These are phyloP conservation scores for Aethina tumida DNA, from an alignment of 1,140 invertebrate genomes.

Conservation along the genomic window DNA sequence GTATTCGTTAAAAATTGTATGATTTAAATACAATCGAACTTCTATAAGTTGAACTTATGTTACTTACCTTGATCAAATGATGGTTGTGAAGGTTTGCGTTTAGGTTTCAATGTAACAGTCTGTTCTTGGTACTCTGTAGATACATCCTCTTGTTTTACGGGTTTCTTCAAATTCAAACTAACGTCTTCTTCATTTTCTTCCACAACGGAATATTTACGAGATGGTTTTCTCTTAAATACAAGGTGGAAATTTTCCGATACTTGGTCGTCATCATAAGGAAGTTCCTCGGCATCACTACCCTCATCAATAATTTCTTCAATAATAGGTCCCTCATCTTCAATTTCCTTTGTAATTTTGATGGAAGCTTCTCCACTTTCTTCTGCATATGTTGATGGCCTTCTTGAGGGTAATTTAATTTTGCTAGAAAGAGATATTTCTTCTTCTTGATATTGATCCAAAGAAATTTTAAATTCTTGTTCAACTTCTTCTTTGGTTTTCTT, in stretches of 20 bases:
- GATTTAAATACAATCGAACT: background rate
- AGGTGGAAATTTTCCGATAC: slow-evolving; percentile 41
- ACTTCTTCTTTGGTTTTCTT: slow-evolving; percentile 69
- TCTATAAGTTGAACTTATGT: background rate
- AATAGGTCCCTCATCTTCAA: slow-evolving; percentile 51
- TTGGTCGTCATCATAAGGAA: slow-evolving; percentile 51
- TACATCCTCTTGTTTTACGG: slow-evolving; percentile 36
- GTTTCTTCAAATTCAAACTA: slow-evolving; percentile 39
- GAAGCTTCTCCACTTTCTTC: slow-evolving; percentile 64
- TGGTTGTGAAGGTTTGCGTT: slow-evolving; percentile 47
- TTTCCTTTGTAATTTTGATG: slow-evolving; percentile 59
- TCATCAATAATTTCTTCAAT: slow-evolving; percentile 61
- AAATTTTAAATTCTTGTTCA: slow-evolving; percentile 78
- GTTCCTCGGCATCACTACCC: slow-evolving; percentile 45
- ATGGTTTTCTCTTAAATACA: slow-evolving; percentile 42
- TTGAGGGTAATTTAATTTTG: slow-evolving; percentile 64
- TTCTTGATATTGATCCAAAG: slow-evolving; percentile 71
- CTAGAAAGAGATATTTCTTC: slow-evolving; percentile 77
- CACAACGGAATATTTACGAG: slow-evolving; percentile 44
- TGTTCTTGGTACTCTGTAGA: slow-evolving; percentile 55
- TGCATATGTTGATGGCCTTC: slow-evolving; percentile 51
- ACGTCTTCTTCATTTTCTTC: slow-evolving; percentile 48
- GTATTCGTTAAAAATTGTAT: background rate
- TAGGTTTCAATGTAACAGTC: slow-evolving; percentile 49
- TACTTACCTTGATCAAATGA: slow-evolving; percentile 54